Evolutionary conservation across 2,113 vertebrate genomes (phyloP), one percentile per base, ranked within the genome.

Genomic region (Trematomus loennbergii): DNA sequence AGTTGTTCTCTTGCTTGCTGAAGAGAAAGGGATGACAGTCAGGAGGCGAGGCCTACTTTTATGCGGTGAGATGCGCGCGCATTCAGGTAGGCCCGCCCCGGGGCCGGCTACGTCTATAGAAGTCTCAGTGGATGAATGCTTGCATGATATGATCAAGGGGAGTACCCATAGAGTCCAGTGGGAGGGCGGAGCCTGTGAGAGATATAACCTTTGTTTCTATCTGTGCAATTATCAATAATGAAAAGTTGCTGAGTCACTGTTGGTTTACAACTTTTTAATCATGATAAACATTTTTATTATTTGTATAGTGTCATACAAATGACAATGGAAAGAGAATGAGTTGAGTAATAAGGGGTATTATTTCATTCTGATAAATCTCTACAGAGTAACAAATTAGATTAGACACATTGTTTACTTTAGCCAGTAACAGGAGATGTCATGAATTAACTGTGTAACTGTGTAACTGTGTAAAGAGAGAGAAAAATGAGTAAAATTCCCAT

Each of bases 181-280:
- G n/a, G n/a, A n/a, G n/a, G n/a, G n/a, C n/a, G n/a, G n/a, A n/a
- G n/a, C n/a, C n/a, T n/a, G n/a, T n/a, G n/a, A n/a, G n/a, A n/a
- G n/a, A 22, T 22, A 22, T 22, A 22, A 50, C 62, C 79, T 85
- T 78, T 80, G 85, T 83, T 91, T 75, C 85, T 89, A 84, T 90
- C 89, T 53, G 36, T 48, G 75, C 79, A 89, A 81, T 90, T 87
- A 88, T 89, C 81, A 62, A 54, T 65, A 78, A 71, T 77, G 72
- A 82, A 58, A 90, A 87, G 72, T 68, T 86, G 90, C 88, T 91
- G 92, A 93, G 88, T 90, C 90, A 92, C 69, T 68, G 13, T 66
- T 79, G 71, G 33, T 4, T 36, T 36, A 36, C 33, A 80, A 64
- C 53, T 76, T 54, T 78, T 83, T 83, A 59, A 84, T 89, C 75